Evolutionary conservation across 92 coral and sea anemone species (phyloP), one percentile per base, ranked within the genome.

Genomic region (Palythoa caribaeorum): DNA sequence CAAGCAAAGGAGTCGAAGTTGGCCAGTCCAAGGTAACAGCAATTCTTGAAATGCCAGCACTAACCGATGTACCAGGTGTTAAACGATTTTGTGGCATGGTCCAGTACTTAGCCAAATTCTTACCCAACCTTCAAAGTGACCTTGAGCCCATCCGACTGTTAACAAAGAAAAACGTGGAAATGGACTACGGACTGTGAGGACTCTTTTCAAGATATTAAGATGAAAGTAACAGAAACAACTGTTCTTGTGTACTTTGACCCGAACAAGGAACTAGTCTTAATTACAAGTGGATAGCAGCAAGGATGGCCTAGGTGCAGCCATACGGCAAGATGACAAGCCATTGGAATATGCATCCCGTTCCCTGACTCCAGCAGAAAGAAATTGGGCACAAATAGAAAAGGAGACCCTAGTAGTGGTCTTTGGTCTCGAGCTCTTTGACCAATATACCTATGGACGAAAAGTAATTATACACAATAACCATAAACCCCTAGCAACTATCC

Each of bases 1-100:
- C 93, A 69, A 88, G 69, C 55, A 59, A 88, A n/a, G 91, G 91
- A 9, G 80, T 91, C 66, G 66, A 87, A 71, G 81, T 20, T 36
- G 93, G 87, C 85, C 54, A 74, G 1, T 20, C 70, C 16, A 85
- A 85, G 55, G 72, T 83, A 3, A 13, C 50, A 28, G 88, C 88
- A 15, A 84, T 85, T 51, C 50, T 53, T 74, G 0, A 28, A 28
- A 28, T 28, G 28, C 28, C 28, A 28, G 28, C 28, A 0, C 28
- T 0, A 28, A 28, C 28, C 28, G 28, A 28, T 28, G 28, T 28
- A 28, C 28, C 28, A 28, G 28, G 28, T 28, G 28, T 28, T 4
- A 51, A 21, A 28, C 13, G 83, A 35, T 36, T 85, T 3, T 52
- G 83, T 74, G 83, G 89, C 40, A 85, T 73, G 89, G 52, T 74